Evolutionary conservation across 2,888 invertebrate species (phyloP), one percentile per base, ranked within the genome.

Genomic region (Drosophila prostipennis): DNA sequence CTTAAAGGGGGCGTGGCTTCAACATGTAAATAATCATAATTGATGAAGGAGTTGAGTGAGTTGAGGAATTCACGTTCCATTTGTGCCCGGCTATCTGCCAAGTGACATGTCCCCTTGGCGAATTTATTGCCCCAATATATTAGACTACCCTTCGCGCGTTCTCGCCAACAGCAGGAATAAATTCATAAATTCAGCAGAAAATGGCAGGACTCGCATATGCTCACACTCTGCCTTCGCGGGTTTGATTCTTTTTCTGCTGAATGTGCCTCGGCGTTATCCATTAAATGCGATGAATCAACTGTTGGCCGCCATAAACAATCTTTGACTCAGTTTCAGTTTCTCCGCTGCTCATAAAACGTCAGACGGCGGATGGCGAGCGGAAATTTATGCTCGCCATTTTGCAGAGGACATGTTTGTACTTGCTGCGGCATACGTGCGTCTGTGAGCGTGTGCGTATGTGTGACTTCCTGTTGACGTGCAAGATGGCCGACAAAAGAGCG

Each of bases 241-340:
- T 48, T 45, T 57, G 49, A 60, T 71, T 46, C 71, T 23, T 54
- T 65, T 68, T 58, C 39, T 58, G 74, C 74, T 65, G 74, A 73
- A 58, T 72, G 36, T 58, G 74, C 74, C 51, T 42, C 37, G 74
- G 76, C 74, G 72, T 75, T 87, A 85, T 74, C 88, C 88, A 87
- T 83, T 83, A 87, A 83, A 83, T 82, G 64, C 86, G 80, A 83
- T 83, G 82, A 87, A 83, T 83, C 88, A 83, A 87, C 86, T 77
- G 79, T 79, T 87, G 82, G 79, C 87, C 72, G 58, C 65, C 85
- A 87, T 84, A 82, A 82, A 84, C 85, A 80, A 87, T 87, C 86
- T 83, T 83, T 80, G 79, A 72, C 86, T 76, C 71, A 64, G 75
- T 55, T 42, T 26, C 46, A 29, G 37, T 29, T 29, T 16, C 13